Evolutionary conservation across 2,888 invertebrate genomes (phyloP).

Genomic region (Amaurobius ferox): DNA sequence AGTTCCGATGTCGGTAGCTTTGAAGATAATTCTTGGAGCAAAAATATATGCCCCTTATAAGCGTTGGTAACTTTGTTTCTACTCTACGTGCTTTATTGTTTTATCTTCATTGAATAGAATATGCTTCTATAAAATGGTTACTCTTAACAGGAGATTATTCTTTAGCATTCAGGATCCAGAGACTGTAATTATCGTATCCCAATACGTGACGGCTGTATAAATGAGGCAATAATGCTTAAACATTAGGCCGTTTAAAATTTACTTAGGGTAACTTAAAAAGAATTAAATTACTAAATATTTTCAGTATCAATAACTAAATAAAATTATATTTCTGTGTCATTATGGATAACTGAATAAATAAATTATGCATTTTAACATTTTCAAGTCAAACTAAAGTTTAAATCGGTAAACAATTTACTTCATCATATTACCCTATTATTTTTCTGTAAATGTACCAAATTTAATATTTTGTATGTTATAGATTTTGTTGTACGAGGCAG

Average conservation of each 20-base stretch:
- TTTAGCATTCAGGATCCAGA: background rate
- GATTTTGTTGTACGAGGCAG: too few species aligned
- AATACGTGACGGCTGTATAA: constrained; percentile 64
- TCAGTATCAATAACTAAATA: too few species aligned
- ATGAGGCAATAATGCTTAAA: constrained; percentile 32
- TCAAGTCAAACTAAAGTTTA: too few species aligned
- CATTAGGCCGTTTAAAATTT: constrained; percentile 39
- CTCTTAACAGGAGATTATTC: constrained; percentile 53
- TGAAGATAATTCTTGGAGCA: constrained; percentile 50
- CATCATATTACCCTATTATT: too few species aligned
- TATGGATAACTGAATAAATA: too few species aligned
- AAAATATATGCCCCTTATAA: constrained; percentile 49
- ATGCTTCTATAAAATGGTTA: constrained; percentile 26
- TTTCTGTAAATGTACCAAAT: too few species aligned
- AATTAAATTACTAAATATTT: too few species aligned
- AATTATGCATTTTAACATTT: too few species aligned
- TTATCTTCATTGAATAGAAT: constrained; percentile 31
- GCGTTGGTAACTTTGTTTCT: constrained; percentile 60
- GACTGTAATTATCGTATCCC: constrained; percentile 57
- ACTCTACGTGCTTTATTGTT: constrained; percentile 61
- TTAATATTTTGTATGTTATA: too few species aligned
- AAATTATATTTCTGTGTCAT: too few species aligned
- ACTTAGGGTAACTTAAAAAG: too few species aligned
- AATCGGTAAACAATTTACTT: too few species aligned
- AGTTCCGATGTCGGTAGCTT: constrained; percentile 45